These are phyloP conservation scores for Tangachromis dhanisi DNA, from an alignment of 2,113 vertebrate genomes.

Conservation along the genomic window DNA sequence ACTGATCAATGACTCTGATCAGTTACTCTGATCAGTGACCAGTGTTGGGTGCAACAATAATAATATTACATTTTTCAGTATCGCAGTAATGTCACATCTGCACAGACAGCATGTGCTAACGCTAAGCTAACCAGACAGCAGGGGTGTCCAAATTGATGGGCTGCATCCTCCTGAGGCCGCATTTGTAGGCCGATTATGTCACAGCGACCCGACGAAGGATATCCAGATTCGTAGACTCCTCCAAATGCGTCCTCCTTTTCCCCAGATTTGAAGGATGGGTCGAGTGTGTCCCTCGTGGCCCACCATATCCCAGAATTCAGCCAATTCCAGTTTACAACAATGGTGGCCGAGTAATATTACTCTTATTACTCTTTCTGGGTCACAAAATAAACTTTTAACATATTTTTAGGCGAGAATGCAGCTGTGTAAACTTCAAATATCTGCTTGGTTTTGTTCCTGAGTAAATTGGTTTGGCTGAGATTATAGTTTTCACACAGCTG, in stretches of 20 bases:
- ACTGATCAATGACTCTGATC: not conserved
- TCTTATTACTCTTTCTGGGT: not conserved
- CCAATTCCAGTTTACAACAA: not conserved
- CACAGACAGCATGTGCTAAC: not conserved
- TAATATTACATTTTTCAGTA: not conserved
- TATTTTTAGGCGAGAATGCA: not conserved
- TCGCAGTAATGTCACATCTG: not conserved
- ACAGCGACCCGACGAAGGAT: not conserved
- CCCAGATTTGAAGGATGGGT: not conserved
- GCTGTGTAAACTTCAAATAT: not conserved
- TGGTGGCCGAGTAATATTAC: fast-evolving
- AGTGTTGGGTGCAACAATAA: not conserved
- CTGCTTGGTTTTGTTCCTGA: not conserved
- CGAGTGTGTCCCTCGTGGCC: not conserved
- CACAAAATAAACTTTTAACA: not conserved
- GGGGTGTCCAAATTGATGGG: not conserved
- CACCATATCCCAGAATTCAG: not conserved
- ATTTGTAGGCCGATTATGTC: not conserved
- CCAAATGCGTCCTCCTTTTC: not conserved
- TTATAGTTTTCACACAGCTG: not conserved
- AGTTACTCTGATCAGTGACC: not conserved
- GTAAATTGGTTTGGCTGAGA: not conserved
- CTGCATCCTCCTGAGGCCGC: not conserved
- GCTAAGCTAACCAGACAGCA: not conserved
- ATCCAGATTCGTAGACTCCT: not conserved